These are phyloP conservation scores for Vicugna pacos DNA, from an alignment of 2,113 vertebrate genomes.

Conservation along the genomic window DNA sequence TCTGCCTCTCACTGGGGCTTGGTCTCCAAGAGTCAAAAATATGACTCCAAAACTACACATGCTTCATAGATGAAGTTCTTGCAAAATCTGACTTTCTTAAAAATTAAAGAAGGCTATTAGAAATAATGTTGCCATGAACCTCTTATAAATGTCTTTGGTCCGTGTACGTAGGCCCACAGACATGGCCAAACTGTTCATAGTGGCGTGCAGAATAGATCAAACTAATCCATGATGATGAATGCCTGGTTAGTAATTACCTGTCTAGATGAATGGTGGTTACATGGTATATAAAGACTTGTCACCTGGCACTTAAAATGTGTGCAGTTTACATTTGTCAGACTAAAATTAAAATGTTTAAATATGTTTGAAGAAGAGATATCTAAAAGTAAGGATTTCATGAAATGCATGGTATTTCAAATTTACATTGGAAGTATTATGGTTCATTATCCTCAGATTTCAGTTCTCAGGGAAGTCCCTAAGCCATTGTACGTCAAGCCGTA, in stretches of 20 bases:
- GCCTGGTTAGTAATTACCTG: background rate
- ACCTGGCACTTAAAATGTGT: background rate
- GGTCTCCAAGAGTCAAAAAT: background rate
- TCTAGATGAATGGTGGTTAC: background rate
- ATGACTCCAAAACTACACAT: background rate
- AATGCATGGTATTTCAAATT: background rate
- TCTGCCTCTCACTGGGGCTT: background rate
- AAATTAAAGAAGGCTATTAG: conserved; percentile 1
- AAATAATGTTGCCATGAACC: background rate
- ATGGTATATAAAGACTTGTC: background rate
- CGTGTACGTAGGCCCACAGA: background rate
- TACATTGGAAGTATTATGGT: background rate
- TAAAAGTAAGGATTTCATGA: background rate
- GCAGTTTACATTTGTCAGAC: background rate
- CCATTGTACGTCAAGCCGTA: background rate
- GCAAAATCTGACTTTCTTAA: background rate
- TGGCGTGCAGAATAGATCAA: background rate
- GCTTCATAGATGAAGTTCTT: background rate
- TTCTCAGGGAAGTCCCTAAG: background rate
- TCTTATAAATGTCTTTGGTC: background rate
- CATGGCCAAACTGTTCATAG: background rate
- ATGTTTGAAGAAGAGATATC: background rate
- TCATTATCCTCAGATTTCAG: background rate
- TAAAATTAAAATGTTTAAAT: background rate
- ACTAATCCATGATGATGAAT: background rate